Base-by-base conservation (phyloP, 2,888 invertebrate species). In the Mythimna vitellina region DNA sequence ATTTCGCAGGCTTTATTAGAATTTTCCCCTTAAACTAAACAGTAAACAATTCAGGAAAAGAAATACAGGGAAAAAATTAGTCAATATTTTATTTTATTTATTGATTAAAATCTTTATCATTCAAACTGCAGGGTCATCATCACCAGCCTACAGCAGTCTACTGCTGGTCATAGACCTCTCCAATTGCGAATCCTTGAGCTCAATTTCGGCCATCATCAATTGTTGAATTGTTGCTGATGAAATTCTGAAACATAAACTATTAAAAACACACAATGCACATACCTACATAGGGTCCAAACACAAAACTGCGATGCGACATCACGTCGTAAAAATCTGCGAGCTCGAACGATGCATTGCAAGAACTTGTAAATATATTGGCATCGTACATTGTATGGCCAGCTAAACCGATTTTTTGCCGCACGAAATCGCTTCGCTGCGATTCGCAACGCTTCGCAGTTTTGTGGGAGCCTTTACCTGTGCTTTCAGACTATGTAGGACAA, bases 211-310 rank as follows among this genome's bases (percentile, higher is more conserved):
- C 3, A 12, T 17, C 7, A 12, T 6, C 17, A 9, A 35, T 29
- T 58, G 14, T 0, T 65, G 12, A 42, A n/a, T 38, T 17, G 12
- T 58, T 56, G 46, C 22, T 29, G 0, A 53, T 22, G 53, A 35
- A n/a, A 20, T 64, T 54, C 76, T 76, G 77, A 29, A 76, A 77
- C 58, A 63, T 17, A 66, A 42, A 62, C 6, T 51, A 53, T 42
- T 38, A 51, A 32, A 29, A 72, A 53, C 51, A 53, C 22, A 53
- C 53, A 22, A 53, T 3, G 53, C 51, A 53, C 10, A 22, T 53
- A n/a, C n/a, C 9, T 51, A n/a, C n/a, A 51, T 51, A 49, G 6
- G 12, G 42, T 14, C 42, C 42, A 14, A 42, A 42, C 42, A 42
- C 42, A 42, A 42, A 42, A 42, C 42, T 42, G 42, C 42, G 42